These are phyloP conservation scores for Samia ricini DNA, from an alignment of 1,140 invertebrate species.

Conservation along the genomic window DNA sequence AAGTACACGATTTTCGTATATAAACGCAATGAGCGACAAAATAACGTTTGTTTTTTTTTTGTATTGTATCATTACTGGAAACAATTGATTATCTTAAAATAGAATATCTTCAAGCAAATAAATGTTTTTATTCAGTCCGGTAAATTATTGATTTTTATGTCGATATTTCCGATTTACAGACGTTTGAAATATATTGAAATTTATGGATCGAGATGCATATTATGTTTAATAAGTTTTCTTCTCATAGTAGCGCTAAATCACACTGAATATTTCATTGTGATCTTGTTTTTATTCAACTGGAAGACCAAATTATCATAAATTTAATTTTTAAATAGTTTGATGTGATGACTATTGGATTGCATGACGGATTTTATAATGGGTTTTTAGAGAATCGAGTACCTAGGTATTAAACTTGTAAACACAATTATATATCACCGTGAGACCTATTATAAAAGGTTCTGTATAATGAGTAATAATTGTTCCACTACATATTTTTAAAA, in stretches of 20 bases:
- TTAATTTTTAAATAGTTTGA: conserved; percentile 6
- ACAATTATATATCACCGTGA: no score
- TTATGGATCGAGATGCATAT: conserved; percentile 32
- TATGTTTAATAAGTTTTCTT: conserved; percentile 13
- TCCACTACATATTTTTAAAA: no score
- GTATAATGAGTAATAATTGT: no score
- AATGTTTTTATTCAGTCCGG: not conserved
- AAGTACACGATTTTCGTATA: no score
- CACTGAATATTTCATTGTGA: conserved; percentile 43
- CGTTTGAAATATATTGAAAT: conserved; percentile 27
- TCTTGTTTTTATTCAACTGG: conserved; percentile 36
- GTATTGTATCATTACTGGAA: no score
- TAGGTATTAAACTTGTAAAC: no score
- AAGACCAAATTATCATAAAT: conserved; percentile 22
- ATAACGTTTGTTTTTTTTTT: no score
- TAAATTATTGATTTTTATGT: not conserved
- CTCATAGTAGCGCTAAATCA: conserved; percentile 19
- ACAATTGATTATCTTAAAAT: no score
- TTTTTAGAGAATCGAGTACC: not conserved
- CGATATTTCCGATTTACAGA: not conserved
- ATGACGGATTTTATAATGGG: not conserved
- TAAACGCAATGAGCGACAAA: no score
- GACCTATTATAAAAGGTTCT: no score
- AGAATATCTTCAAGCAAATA: no score
- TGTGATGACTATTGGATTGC: not conserved